phyloP scores from a whole-genome alignment of 2,113 vertebrate genomes.

The Falco punctatus region DNA sequence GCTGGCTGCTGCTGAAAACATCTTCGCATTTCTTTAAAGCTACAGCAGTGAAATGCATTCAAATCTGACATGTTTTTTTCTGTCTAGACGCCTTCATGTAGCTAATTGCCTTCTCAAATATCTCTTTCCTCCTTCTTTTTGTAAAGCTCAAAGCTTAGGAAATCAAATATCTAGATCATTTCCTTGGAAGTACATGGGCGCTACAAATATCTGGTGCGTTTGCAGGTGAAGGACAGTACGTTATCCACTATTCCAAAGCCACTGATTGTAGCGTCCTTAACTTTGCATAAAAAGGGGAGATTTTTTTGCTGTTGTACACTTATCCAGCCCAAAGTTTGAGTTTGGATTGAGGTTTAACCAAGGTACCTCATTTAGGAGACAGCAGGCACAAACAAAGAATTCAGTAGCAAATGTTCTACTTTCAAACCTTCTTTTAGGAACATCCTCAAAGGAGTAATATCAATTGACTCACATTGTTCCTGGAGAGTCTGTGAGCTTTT shows the following conservation, averaged over 20 bases:
- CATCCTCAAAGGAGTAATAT: background rate
- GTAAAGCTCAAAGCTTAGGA: background rate
- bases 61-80: background rate
- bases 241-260: background rate
- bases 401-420: background rate
- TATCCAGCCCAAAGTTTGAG: background rate
- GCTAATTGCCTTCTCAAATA: background rate
- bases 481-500: constrained; percentile 31
- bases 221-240: background rate
- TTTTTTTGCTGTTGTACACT: background rate
- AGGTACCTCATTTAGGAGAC: background rate
- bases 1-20: background rate
- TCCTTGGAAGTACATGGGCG: background rate
- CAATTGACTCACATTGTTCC: constrained; percentile 46
- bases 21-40: background rate
- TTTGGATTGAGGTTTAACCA: background rate
- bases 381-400: background rate
- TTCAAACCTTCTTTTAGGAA: background rate
- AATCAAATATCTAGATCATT: background rate
- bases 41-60: background rate
- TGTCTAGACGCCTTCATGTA: background rate
- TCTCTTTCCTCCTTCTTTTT: background rate
- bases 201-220: background rate
- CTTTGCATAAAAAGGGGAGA: background rate
- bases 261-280: background rate